phyloP scores from a whole-genome alignment of 2,888 invertebrate species.

The Leucophenga montana region DNA sequence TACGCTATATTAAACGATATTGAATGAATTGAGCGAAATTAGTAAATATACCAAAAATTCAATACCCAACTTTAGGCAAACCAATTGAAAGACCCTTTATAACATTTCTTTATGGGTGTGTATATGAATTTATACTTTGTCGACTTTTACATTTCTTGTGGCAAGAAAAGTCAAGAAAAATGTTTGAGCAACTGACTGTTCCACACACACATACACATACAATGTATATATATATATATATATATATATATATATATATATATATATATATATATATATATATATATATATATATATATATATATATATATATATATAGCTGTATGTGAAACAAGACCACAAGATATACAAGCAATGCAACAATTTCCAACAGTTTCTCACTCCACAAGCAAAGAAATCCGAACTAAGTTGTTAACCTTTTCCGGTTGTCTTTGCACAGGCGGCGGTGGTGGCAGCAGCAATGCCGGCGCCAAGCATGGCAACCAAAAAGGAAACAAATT shows the following conservation, averaged over 20 bases:
- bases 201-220: slow-evolving; percentile 43
- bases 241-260: too few species aligned
- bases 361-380: slow-evolving; percentile 56
- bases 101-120: background rate
- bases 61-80: too few species aligned
- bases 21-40: too few species aligned
- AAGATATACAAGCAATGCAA: slow-evolving; percentile 54
- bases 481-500: too few species aligned
- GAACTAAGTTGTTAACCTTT: slow-evolving; percentile 66
- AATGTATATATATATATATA: too few species aligned
- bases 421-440: slow-evolving; percentile 58
- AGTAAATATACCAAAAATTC: too few species aligned
- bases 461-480: slow-evolving; percentile 49
- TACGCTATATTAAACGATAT: too few species aligned
- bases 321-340: background rate
- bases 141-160: slow-evolving; percentile 46
- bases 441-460: too few species aligned
- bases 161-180: slow-evolving; percentile 64
- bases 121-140: slow-evolving; percentile 16
- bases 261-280: too few species aligned
- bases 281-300: too few species aligned
- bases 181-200: slow-evolving; percentile 62
- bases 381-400: slow-evolving; percentile 36
- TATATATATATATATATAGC: too few species aligned
- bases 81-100: too few species aligned